These are phyloP conservation scores for Sinocyclocheilus rhinocerous DNA, from an alignment of 2,113 vertebrate genomes.

Conservation along the genomic window DNA sequence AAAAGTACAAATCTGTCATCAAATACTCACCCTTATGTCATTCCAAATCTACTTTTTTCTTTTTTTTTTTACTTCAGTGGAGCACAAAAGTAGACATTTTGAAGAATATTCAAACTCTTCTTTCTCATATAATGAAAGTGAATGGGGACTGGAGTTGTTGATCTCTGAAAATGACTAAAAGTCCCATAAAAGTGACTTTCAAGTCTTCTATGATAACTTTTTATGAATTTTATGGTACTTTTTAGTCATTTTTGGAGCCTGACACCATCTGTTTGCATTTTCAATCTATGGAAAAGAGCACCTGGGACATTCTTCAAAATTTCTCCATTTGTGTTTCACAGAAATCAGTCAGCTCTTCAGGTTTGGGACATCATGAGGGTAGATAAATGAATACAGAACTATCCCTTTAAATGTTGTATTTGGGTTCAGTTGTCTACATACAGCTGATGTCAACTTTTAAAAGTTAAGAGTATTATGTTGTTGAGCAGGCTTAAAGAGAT, in stretches of 20 bases:
- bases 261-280: too few species aligned
- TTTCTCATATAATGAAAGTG: background rate
- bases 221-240: too few species aligned
- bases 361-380: background rate
- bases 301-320: background rate
- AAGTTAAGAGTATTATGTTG: constrained; percentile 62
- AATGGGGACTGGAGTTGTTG: background rate
- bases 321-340: background rate
- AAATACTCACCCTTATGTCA: background rate
- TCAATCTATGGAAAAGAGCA: background rate
- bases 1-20: background rate
- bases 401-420: constrained; percentile 43
- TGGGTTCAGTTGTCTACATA: constrained; percentile 85
- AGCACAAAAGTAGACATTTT: background rate
- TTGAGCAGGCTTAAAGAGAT: constrained; percentile 85
- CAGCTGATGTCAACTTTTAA: constrained; percentile 60
- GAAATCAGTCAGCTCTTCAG: background rate
- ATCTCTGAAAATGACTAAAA: background rate
- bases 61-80: background rate
- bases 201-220: background rate
- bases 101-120: background rate
- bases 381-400: background rate
- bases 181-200: background rate
- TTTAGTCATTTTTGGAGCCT: too few species aligned
- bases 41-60: background rate